Evolutionary conservation across 2,113 vertebrate species (phyloP).

Genomic region (Neogobius melanostomus): DNA sequence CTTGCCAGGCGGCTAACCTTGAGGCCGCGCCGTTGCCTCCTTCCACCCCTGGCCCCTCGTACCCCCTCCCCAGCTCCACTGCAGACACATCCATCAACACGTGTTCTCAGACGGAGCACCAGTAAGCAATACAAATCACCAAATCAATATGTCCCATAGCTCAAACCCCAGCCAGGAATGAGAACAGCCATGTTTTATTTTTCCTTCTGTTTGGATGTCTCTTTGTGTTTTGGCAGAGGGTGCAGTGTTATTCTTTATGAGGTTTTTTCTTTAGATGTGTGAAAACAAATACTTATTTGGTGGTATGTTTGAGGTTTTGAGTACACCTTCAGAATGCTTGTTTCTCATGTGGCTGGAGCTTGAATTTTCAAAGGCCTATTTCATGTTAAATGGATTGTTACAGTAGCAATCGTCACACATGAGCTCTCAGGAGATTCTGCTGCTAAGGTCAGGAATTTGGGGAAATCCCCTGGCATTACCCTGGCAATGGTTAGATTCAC

Average conservation of each 20-base stretch:
- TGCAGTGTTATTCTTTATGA: not conserved
- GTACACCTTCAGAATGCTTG: not conserved
- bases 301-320: too few relatives aligned
- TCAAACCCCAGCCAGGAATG: constrained; percentile 25
- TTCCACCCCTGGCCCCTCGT: constrained; percentile 50
- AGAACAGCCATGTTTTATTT: constrained; percentile 1
- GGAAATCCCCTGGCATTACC: too few relatives aligned
- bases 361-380: not conserved
- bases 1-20: constrained; percentile 68
- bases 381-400: not conserved
- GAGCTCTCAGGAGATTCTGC: too few relatives aligned
- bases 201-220: not conserved
- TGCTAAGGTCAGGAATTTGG: too few relatives aligned
- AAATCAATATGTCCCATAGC: constrained; percentile 53
- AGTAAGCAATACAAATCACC: constrained; percentile 68
- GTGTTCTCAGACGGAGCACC: constrained; percentile 52
- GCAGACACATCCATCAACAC: constrained; percentile 70
- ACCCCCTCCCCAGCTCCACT: constrained; percentile 36
- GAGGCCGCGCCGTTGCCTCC: constrained; percentile 63
- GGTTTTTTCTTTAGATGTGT: not conserved
- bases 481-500: too few relatives aligned
- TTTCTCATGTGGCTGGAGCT: not conserved
- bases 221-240: not conserved
- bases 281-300: constrained; percentile 1
- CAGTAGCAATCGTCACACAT: too few relatives aligned